Evolutionary conservation across 2,113 vertebrate genomes (phyloP), one percentile per base, ranked within the genome.

Genomic region (Apistogramma diplotaenia): DNA sequence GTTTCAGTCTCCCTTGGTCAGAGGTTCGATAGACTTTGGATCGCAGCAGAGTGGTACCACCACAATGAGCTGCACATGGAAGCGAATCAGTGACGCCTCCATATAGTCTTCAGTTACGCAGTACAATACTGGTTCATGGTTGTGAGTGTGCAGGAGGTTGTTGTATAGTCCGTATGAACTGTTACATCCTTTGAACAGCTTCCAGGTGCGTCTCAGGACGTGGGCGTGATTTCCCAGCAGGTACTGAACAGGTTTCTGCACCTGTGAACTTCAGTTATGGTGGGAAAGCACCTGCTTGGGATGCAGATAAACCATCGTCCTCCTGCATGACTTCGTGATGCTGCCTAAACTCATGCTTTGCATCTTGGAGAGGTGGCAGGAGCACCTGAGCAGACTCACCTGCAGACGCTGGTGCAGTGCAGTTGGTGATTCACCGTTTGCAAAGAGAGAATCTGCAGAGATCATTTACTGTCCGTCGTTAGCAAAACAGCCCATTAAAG

Each of bases 201-300:
- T 73, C 76, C 27, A 0, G 49, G 76, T 67, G 15, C 27, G 46
- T 18, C 40, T 9, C 23, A 3, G 29, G 78, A 74, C 79, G 46
- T 81, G 85, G 55, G 84, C 55, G 33, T 84, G 3, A 82, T 67
- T 21, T 1, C 2, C 21, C 51, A 33, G 21, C 15, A 61, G 62
- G 76, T 23, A 51, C 13, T 29, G 6, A 46, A 79, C 37, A 46
- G 15, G 65, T 35, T 51, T 58, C 67, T 53, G 25, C 43, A 46
- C n/a, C 40, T 56, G 3, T 43, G 35, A 58, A 78, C 65, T 61
- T 29, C 19, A 65, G 56, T 90, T 86, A 88, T 60, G 74, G 58
- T 61, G n/a, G 35, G 67, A 70, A 85, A 81, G 31, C 27, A 53
- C 81, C 62, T 56, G 40, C 43, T 79, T 55, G 61, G 31, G 53